Percentiles rank a stretch among this genome's conserved stretches.
These are phyloP conservation scores for Trachelipus rathkii DNA, from an alignment of 1,140 invertebrate species.

Conservation along the genomic window DNA sequence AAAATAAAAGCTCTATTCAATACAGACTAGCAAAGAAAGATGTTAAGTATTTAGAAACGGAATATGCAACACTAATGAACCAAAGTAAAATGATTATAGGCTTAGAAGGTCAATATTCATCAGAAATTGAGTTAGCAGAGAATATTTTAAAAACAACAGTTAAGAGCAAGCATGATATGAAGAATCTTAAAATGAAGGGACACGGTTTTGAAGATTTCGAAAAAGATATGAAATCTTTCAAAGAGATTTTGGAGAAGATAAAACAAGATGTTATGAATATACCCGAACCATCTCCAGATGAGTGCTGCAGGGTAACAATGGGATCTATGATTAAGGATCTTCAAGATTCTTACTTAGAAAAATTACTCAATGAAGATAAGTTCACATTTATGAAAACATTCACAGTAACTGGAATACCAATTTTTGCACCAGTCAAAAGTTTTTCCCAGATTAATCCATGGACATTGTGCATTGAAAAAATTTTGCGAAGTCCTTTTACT, in stretches of 20 bases:
- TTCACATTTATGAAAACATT: conserved; percentile 37
- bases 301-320: conserved; percentile 37
- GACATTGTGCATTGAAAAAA: conserved; percentile 37
- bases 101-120: conserved; percentile 30
- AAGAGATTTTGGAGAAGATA: conserved; percentile 18
- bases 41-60: conserved; percentile 17
- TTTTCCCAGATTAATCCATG: conserved; percentile 41
- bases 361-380: conserved; percentile 30
- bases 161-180: conserved; percentile 31
- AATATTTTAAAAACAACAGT: conserved; percentile 40
- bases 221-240: conserved; percentile 26
- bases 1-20: neutral
- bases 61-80: conserved; percentile 36
- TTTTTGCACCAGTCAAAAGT: conserved; percentile 38
- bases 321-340: conserved; percentile 35
- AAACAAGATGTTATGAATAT: conserved; percentile 19
- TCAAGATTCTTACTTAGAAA: conserved; percentile 35
- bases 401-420: conserved; percentile 42
- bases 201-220: conserved; percentile 32
- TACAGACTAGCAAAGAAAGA: conserved; percentile 28
- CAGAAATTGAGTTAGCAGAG: conserved; percentile 38
- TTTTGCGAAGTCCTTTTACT: conserved; percentile 36
- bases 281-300: conserved; percentile 30
- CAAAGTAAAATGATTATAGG: conserved; percentile 34
- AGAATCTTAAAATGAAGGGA: conserved; percentile 36